Evolutionary conservation across 2,113 vertebrate genomes (phyloP).

Genomic region (Oryzias curvinotus): DNA sequence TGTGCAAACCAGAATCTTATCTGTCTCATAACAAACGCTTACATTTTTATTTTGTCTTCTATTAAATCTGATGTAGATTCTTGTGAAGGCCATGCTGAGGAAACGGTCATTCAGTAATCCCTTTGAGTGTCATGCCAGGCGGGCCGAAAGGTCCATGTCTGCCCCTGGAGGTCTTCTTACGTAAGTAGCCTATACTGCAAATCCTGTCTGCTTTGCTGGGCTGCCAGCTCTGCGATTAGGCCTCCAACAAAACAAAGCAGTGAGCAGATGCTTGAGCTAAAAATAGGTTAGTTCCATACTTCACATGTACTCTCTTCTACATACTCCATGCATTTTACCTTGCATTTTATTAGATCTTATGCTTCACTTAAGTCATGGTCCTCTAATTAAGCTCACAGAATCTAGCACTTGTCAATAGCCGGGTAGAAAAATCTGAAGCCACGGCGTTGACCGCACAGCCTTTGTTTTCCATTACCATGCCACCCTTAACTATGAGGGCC

Average conservation of each 20-base stretch:
- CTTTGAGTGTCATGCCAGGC: slow-evolving; percentile 81
- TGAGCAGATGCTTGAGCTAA: slow-evolving; percentile 47
- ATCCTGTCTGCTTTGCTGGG: slow-evolving; percentile 40
- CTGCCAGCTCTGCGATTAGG: slow-evolving; percentile 55
- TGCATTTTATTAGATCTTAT: background rate
- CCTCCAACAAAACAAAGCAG: slow-evolving; percentile 48
- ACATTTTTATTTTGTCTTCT: background rate
- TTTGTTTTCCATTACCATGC: slow-evolving; percentile 49
- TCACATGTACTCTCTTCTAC: slow-evolving; percentile 12
- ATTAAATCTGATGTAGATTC: slow-evolving; percentile 78
- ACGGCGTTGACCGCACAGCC: slow-evolving; percentile 21
- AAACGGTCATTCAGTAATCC: slow-evolving; percentile 97
- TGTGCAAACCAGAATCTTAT: too few relatives aligned
- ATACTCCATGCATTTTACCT: background rate
- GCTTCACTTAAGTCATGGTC: slow-evolving; percentile 9
- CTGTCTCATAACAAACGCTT: too few relatives aligned
- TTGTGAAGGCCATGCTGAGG: slow-evolving; percentile 95
- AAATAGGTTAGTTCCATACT: slow-evolving; percentile 39
- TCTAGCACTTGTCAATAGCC: slow-evolving; percentile 26
- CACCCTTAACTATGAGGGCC: slow-evolving; percentile 14
- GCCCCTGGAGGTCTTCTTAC: slow-evolving; percentile 87
- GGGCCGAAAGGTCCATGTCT: slow-evolving; percentile 91
- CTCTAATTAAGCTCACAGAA: slow-evolving; percentile 1
- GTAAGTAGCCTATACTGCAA: slow-evolving; percentile 78
- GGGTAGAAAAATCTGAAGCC: slow-evolving; percentile 24